Evolutionary conservation across 2,888 invertebrate genomes (phyloP), one percentile per base, ranked within the genome.

Genomic region (Palloptera scutellata): DNA sequence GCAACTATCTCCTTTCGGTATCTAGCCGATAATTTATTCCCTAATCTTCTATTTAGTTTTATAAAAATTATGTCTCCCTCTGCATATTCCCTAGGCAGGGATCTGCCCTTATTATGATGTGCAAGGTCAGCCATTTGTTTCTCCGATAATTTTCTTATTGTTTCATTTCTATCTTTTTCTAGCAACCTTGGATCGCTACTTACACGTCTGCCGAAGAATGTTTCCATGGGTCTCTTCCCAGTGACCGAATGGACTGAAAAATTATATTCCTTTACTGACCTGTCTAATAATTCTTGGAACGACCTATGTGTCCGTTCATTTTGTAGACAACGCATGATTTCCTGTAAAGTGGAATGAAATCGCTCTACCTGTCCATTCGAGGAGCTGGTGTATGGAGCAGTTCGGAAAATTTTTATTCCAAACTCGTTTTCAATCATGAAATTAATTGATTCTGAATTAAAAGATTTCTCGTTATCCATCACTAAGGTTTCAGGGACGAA

Each of bases 401-500:
- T 53, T 53, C 54, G 40, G 45, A 43, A 62, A 53, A 62, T 62
- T 30, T 61, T 43, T 19, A 15, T 52, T 4, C 60, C 60, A 9
- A 60, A 42, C 42, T 42, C 42, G 15, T 58, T 48, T 43, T 48
- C 48, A 1, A 30, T n/a, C 61, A 52, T 51, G 20, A 51, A 53
- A 3, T 17, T 61, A 41, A 52, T 61, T 52, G 41, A 30, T 52
- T 51, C 51, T 61, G 61, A 61, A 30, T 61, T 61, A 15, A 53
- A 53, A 19, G 55, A 57, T 48, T 55, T 64, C 19, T 64, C 64
- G 30, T 64, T 64, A 40, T 64, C 64, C 45, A 64, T 64, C 17
- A 64, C 57, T 48, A 64, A 19, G 20, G 53, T 57, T 58, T 64
- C 57, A 6, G 64, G 57, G 42, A 62, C 54, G 12, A 62, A 20